phyloP scores from a whole-genome alignment of 2,888 invertebrate genomes.

The Thyatira batis region DNA sequence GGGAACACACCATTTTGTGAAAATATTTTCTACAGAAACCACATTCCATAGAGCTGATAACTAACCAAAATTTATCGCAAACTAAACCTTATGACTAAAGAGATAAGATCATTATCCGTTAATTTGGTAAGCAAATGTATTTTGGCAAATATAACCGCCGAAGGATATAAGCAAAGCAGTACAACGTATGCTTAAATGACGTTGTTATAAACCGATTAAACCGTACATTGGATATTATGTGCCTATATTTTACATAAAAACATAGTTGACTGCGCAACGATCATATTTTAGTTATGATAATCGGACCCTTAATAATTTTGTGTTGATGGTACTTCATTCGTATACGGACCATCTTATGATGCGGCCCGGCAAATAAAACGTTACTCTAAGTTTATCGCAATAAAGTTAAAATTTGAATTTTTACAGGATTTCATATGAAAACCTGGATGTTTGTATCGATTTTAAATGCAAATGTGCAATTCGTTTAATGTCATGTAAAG shows the following conservation, averaged over 20 bases:
- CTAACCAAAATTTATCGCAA: neutral
- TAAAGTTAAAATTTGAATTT: neutral
- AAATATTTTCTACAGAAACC: conserved; percentile 39
- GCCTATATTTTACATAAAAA: conserved; percentile 33
- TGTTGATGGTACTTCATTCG: conserved; percentile 12
- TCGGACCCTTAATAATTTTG: conserved; percentile 27
- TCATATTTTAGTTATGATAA: conserved; percentile 30
- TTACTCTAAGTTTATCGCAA: neutral
- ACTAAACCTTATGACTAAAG: conserved; percentile 11
- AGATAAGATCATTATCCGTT: neutral
- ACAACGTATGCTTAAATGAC: conserved; percentile 38
- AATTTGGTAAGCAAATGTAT: conserved; percentile 5
- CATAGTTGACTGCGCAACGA: conserved; percentile 36
- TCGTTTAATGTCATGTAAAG: conserved; percentile 21
- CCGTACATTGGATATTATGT: conserved; percentile 29
- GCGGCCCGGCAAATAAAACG: neutral
- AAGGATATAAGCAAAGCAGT: conserved; percentile 33
- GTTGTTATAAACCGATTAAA: conserved; percentile 57
- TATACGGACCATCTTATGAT: neutral
- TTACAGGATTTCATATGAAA: neutral
- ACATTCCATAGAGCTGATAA: neutral
- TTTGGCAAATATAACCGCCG: conserved; percentile 9
- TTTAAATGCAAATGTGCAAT: conserved; percentile 27
- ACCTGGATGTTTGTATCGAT: conserved; percentile 5
- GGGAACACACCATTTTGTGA: conserved; percentile 47